Evolutionary conservation across 2,888 invertebrate genomes (phyloP), one percentile per base, ranked within the genome.

Genomic region (Zaprionus obscuricornis): DNA sequence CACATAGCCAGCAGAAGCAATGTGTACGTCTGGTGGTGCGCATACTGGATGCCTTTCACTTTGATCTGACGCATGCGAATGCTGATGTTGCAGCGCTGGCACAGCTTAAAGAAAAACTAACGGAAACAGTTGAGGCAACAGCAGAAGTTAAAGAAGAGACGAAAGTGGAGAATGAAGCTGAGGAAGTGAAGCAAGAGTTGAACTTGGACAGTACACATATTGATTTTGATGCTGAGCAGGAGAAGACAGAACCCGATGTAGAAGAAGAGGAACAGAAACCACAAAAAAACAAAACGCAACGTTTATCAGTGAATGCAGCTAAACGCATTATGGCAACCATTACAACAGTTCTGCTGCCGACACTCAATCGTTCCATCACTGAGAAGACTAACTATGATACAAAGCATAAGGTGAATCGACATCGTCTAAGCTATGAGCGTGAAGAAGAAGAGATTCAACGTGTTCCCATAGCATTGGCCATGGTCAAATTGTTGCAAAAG

Each of bases 41-140:
- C 0, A 94, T 98, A 60, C 91, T 98, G 65, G 97, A 98, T 87
- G 94, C 95, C 0, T 98, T 98, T 87, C 98, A 98, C 90, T 98
- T 95, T 89, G 96, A 98, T 91, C 91, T 98, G 40, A 93, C 93
- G 0, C 94, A 94, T 87, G 93, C 92, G 3, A 88, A 91, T 47
- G 70, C 67, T 2, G 87, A 87, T 43, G 52, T 51, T 4, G 43
- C 57, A n/a, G 57, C 70, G 0, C 56, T 89, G 6, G 72, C 71
- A 1, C 67, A 82, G 24, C 71, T 84, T 0, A 85, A 83, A 26
- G 79, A 86, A 16, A 73, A 78, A 27, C 57, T 87, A 10, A 69
- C 74, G 50, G 86, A 68, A 70, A 72, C 43, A 62, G 74, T 78
- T 13, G 82, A 71, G 58, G 85, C 67, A 70, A 72, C 29, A 63